Evolutionary conservation across 2,797 vertebrate species (phyloP).

Genomic region (Helicolenus hilgendorfi): DNA sequence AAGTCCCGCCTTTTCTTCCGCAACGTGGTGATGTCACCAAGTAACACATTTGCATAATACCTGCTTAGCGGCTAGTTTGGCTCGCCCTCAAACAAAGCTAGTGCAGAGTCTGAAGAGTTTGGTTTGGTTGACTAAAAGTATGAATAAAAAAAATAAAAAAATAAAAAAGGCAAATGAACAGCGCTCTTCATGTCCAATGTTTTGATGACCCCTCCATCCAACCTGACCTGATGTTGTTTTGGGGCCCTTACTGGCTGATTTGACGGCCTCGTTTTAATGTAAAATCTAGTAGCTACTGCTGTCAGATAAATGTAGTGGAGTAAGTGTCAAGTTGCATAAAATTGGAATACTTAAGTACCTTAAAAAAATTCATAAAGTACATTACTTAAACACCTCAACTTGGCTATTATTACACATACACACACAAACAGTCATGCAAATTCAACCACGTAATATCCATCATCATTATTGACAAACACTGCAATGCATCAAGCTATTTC

Average conservation of each 20-base stretch:
- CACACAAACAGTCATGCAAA: neutral
- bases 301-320: neutral
- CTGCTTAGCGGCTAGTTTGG: too few species aligned
- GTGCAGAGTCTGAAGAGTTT: too few species aligned
- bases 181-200: neutral
- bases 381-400: neutral
- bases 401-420: neutral
- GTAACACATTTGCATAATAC: too few species aligned
- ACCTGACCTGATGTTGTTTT: neutral
- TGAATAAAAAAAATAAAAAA: neutral
- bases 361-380: neutral
- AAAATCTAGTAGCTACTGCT: neutral
- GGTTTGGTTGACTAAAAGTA: neutral
- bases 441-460: conserved; percentile 16
- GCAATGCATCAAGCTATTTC: conserved; percentile 20
- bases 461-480: conserved; percentile 39
- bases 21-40: too few species aligned
- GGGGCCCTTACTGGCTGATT: neutral
- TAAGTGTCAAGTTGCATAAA: neutral
- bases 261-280: neutral
- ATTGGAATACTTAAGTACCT: neutral
- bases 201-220: neutral
- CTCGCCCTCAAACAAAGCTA: too few species aligned
- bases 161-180: neutral
- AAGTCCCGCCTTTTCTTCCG: too few species aligned